These are phyloP conservation scores for Rhaphigaster nebulosa DNA, from an alignment of 2,888 invertebrate species.

Conservation along the genomic window DNA sequence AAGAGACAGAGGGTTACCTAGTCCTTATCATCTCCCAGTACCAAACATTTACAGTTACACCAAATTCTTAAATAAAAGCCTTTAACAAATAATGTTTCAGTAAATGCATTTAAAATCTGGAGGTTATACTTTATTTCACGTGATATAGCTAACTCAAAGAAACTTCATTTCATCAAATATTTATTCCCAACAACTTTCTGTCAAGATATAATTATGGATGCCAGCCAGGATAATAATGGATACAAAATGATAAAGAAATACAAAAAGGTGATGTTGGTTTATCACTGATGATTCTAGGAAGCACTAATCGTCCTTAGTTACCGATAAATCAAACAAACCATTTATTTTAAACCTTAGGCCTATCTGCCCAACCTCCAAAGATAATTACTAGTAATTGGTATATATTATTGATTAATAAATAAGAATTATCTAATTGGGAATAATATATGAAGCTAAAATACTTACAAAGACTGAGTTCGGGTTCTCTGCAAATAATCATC, in stretches of 20 bases:
- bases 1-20: too few species aligned
- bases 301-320: too few species aligned
- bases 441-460: not conserved
- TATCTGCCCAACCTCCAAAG: not conserved
- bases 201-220: not conserved
- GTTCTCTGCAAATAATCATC: conserved; percentile 72
- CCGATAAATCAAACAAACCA: not conserved
- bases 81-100: too few species aligned
- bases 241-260: not conserved
- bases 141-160: too few species aligned
- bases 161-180: not conserved
- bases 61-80: too few species aligned
- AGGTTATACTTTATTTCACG: too few species aligned
- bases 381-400: not conserved
- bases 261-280: not conserved
- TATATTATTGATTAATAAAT: not conserved
- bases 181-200: not conserved
- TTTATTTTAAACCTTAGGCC: not conserved
- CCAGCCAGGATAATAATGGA: not conserved
- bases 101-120: too few species aligned
- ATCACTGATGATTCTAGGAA: not conserved
- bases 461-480: conserved; percentile 15
- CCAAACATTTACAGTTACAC: too few species aligned
- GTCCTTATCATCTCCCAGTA: too few species aligned
- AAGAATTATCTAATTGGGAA: not conserved